phyloP scores from a whole-genome alignment of 2,113 vertebrate species.

The Archilochus colubris region DNA sequence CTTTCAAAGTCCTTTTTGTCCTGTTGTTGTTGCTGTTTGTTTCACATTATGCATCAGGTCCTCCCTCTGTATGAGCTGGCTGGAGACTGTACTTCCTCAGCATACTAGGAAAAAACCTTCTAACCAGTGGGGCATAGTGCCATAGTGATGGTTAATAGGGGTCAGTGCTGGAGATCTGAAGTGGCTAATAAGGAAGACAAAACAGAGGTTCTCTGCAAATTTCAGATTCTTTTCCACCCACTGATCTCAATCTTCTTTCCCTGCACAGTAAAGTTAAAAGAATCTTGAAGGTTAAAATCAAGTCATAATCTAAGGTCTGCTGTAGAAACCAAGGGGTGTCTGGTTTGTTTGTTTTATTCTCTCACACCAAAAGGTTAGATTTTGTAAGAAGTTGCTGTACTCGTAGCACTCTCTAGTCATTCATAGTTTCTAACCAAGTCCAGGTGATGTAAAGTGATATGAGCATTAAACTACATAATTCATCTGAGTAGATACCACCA shows the following conservation, averaged over 20 bases:
- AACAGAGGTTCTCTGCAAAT: not conserved
- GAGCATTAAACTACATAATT: slow-evolving; percentile 3
- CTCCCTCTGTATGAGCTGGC: not conserved
- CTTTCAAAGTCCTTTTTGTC: slow-evolving; percentile 40
- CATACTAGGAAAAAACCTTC: not conserved
- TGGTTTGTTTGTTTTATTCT: not conserved
- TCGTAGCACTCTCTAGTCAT: not conserved
- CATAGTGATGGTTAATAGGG: not conserved
- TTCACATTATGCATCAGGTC: not conserved
- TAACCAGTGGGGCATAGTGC: not conserved
- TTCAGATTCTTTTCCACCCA: not conserved
- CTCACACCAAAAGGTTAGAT: not conserved
- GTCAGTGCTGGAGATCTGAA: not conserved
- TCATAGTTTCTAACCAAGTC: not conserved
- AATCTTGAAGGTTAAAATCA: not conserved
- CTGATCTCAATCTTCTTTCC: not conserved
- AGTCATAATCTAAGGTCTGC: not conserved
- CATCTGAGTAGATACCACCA: not conserved
- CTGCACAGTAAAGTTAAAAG: not conserved
- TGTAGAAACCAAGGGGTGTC: not conserved
- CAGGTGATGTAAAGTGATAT: not conserved
- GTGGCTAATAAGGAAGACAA: not conserved
- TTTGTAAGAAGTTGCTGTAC: not conserved
- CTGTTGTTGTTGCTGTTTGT: not conserved
- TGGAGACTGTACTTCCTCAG: not conserved